Base-by-base conservation (phyloP, 2,113 vertebrate species). In the Phyllopteryx taeniolatus region DNA sequence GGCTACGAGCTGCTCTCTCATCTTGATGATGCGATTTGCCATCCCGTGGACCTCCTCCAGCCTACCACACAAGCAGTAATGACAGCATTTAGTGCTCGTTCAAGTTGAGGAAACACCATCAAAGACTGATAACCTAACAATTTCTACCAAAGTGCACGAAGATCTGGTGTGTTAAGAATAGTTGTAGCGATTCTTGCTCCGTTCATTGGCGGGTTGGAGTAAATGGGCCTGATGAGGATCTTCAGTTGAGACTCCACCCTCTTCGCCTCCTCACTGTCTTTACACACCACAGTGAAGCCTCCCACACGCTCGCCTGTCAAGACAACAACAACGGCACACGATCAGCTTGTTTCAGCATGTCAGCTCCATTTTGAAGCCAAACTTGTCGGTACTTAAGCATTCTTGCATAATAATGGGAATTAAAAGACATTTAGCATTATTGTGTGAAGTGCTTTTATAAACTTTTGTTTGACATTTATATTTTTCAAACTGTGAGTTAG, bases 171-270 rank as follows among this genome's bases (percentile, higher is more conserved):
- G 87, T 88, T 96, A 19, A 99, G 94, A 75, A 99, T 98, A 31
- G 93, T 81, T 0, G 96, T 70, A 11, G 97, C 98, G 2, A 99
- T 98, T 66, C 98, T 94, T 20, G 98, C 98, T 5, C 98, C 98
- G 0, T 97, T 96, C 84, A 98, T 20, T 1, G 98, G 98, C 0
- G 98, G 97, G 87, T 99, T 99, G 83, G 98, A 99, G 80, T 99
- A 99, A 91, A 99, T 95, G 78, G 98, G 97, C 13, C 98, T 94
- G 86, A 99, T 98, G 65, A 99, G 93, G 83, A 99, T 99, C 91
- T 99, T 99, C 68, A 99, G 86, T 81, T 99, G 98, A 0, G 98
- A 99, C 68, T 99, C 98, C 0, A 99, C 96, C 54, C 95, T 91
- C 88, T 98, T 99, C 62, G 96, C 96, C 87, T 98, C 96, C 1